Percentiles rank a stretch among this genome's conserved stretches.
phyloP scores from a whole-genome alignment of 2,797 vertebrate genomes.

The Leptodactylus fallax region DNA sequence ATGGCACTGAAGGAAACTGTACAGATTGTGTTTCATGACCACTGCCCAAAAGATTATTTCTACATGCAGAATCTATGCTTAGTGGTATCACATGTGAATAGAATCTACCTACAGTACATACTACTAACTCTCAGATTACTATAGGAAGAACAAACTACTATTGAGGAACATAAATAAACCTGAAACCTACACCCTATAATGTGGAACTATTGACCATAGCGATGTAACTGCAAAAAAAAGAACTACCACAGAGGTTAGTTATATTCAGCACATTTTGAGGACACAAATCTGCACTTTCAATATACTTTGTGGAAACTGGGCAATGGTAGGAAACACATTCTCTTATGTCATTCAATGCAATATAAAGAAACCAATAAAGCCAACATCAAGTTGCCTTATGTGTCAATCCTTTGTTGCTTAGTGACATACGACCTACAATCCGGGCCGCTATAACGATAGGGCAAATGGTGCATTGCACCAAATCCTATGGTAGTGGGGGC shows the following conservation, averaged over 20 bases:
- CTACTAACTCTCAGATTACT: background rate
- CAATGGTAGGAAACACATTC: background rate
- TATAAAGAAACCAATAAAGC: conserved; percentile 12
- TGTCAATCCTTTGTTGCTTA: background rate
- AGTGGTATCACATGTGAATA: background rate
- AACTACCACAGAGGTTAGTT: too few relatives aligned
- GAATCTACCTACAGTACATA: background rate
- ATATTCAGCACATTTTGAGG: background rate
- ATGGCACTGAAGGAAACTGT: background rate
- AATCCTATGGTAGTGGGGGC: too few relatives aligned
- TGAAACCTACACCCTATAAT: too few relatives aligned
- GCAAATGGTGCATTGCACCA: background rate
- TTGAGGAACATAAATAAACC: too few relatives aligned
- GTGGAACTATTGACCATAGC: too few relatives aligned
- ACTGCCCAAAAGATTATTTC: background rate
- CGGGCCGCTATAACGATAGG: background rate
- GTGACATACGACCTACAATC: too few relatives aligned
- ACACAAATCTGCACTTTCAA: too few relatives aligned
- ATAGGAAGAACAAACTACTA: too few relatives aligned
- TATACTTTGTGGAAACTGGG: too few relatives aligned
- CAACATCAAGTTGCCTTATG: background rate
- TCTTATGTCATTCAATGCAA: background rate
- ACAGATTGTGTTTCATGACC: conserved; percentile 12
- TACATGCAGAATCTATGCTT: background rate
- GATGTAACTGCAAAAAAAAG: too few relatives aligned